phyloP scores from a whole-genome alignment of 37 sponge, comb jelly and placozoan genomes.

The Bolinopsis microptera region DNA sequence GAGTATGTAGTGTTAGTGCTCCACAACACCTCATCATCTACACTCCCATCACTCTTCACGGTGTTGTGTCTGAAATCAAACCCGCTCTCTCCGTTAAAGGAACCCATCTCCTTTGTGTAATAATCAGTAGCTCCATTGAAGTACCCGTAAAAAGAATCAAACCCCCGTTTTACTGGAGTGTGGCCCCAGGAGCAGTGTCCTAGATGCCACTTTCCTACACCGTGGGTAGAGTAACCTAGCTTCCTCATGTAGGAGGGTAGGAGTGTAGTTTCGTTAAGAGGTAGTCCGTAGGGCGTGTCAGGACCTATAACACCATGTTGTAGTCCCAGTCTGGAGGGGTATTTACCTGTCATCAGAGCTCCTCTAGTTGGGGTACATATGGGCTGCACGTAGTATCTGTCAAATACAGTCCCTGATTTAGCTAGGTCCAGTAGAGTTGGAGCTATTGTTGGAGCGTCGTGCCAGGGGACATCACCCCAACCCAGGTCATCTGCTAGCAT shows the following conservation, averaged over 20 bases:
- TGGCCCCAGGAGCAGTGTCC: constrained; percentile 22
- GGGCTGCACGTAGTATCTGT: constrained; percentile 44
- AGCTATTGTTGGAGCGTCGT: background rate
- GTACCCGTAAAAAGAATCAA: constrained; percentile 53
- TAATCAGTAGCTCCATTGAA: constrained; percentile 40
- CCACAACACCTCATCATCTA: background rate
- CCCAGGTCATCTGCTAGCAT: constrained; percentile 9
- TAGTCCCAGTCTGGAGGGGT: constrained; percentile 22
- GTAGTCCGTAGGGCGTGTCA: constrained; percentile 48
- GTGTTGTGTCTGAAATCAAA: constrained; percentile 54
- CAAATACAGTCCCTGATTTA: background rate
- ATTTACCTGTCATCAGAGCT: constrained; percentile 49
- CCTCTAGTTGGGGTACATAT: constrained; percentile 57
- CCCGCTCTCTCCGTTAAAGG: background rate
- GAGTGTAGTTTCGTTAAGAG: constrained; percentile 4
- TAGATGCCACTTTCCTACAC: constrained; percentile 48
- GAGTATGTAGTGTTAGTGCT: background rate
- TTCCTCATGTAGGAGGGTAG: background rate
- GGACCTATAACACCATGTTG: constrained; percentile 40
- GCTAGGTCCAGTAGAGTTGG: constrained; percentile 8
- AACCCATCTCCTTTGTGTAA: background rate
- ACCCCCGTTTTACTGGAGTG: constrained; percentile 17
- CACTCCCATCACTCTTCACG: background rate
- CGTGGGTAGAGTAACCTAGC: constrained; percentile 29
- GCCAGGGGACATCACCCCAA: constrained; percentile 59